phyloP scores from a whole-genome alignment of 2,113 vertebrate genomes.

The Nothocercus nigrocapillus region DNA sequence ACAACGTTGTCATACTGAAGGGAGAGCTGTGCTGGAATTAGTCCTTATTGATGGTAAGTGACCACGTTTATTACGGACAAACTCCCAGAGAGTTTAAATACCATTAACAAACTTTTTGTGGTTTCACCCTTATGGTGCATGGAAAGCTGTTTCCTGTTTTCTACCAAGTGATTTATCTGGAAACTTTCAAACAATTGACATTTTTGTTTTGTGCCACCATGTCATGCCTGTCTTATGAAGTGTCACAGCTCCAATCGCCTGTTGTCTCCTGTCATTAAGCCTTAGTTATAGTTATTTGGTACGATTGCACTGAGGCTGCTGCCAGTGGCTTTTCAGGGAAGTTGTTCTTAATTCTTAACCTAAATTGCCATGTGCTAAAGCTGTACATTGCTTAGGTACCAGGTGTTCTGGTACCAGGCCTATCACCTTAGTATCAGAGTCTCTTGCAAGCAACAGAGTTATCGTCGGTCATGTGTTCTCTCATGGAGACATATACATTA shows the following conservation, averaged over 20 bases:
- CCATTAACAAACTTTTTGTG: neutral
- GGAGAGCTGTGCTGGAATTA: neutral
- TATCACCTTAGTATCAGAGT: neutral
- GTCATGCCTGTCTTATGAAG: neutral
- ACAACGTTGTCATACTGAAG: neutral
- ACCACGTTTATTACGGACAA: neutral
- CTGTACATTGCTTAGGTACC: neutral
- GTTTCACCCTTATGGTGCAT: neutral
- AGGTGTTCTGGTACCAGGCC: neutral
- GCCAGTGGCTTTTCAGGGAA: neutral
- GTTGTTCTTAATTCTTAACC: neutral
- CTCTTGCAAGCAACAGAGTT: neutral
- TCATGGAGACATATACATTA: accelerated
- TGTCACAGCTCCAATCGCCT: conserved; percentile 38
- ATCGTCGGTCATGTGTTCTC: neutral
- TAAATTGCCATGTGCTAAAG: neutral
- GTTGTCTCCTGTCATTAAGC: conserved; percentile 14
- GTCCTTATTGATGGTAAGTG: neutral
- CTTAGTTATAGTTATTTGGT: neutral
- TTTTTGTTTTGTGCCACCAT: conserved; percentile 16
- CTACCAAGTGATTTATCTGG: conserved; percentile 1
- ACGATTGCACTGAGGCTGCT: neutral
- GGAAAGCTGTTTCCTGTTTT: conserved; percentile 16
- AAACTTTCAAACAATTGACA: conserved; percentile 18
- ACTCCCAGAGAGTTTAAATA: neutral